These are phyloP conservation scores for Cantharis rufa DNA, from an alignment of 2,888 invertebrate genomes.

Conservation along the genomic window DNA sequence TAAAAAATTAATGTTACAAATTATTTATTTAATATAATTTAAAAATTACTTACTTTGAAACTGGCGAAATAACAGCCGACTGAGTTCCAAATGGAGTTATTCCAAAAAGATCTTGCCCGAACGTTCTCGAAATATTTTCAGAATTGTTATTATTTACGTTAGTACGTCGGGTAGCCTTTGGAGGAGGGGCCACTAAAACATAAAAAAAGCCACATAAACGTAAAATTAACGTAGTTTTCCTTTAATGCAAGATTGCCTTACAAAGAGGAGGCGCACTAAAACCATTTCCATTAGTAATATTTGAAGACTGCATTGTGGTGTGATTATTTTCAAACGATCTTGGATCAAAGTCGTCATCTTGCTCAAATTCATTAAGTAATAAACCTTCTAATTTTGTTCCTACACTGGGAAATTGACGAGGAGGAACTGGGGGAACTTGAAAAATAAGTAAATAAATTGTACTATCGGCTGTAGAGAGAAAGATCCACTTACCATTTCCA, in stretches of 20 bases:
- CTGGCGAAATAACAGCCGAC: constrained; percentile 36
- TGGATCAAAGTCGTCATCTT: constrained; percentile 84
- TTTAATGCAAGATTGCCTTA: constrained; percentile 57
- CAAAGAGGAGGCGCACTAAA: constrained; percentile 68
- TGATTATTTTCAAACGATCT: constrained; percentile 75
- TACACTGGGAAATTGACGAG: constrained; percentile 60
- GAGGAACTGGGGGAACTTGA: constrained; percentile 56
- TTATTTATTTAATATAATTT: background rate
- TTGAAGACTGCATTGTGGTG: constrained; percentile 47
- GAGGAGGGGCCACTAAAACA: constrained; percentile 84
- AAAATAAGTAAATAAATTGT: background rate
- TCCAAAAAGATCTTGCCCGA: constrained; percentile 78
- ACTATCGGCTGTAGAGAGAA: background rate
- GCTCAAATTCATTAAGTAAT: constrained; percentile 79
- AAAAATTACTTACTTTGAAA: constrained; percentile 43
- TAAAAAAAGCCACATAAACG: too few species aligned
- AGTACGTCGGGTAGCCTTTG: constrained; percentile 68
- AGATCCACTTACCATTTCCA: constrained; percentile 44
- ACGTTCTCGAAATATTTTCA: constrained; percentile 46
- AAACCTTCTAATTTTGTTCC: constrained; percentile 79
- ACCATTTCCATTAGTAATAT: constrained; percentile 43
- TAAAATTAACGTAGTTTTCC: background rate
- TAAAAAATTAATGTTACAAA: background rate
- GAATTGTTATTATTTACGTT: constrained; percentile 44
- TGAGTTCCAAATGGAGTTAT: constrained; percentile 66